Conservation (phyloP, 2,888 invertebrate genomes). For the Bursaphelenchus okinawaensis region DNA sequence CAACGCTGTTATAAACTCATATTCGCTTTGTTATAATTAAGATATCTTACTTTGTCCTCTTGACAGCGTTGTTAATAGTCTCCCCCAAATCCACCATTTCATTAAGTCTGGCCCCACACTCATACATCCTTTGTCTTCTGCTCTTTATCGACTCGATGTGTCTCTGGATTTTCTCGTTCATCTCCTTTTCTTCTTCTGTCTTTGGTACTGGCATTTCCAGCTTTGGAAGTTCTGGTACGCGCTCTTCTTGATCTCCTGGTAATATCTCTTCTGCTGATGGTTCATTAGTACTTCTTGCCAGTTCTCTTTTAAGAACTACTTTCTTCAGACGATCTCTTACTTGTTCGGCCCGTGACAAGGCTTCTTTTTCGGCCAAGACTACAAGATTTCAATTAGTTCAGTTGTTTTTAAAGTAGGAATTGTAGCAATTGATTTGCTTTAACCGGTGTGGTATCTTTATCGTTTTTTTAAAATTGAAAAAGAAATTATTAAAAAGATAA, state of each 20-base stretch:
- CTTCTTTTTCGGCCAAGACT: neutral
- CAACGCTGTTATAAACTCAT: neutral
- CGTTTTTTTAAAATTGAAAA: no score
- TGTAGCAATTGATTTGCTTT: no score
- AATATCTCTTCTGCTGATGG: neutral
- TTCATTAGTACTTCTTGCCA: neutral
- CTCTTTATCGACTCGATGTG: constrained; percentile 10
- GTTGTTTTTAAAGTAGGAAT: no score
- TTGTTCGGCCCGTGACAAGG: constrained; percentile 5
- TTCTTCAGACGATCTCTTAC: constrained; percentile 4
- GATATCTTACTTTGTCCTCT: neutral
- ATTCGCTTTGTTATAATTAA: neutral
- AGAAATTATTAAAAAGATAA: no score
- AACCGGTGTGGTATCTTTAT: no score
- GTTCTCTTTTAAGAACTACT: constrained; percentile 5
- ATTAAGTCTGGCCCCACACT: constrained; percentile 1
- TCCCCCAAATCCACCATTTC: constrained; percentile 4
- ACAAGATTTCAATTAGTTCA: no score
- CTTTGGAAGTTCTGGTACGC: neutral
- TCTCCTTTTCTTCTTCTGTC: neutral
- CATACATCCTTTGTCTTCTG: constrained; percentile 3
- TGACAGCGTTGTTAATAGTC: neutral
- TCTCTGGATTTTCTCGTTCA: constrained; percentile 9
- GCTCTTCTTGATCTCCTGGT: neutral
- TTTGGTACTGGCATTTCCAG: neutral